phyloP scores from a whole-genome alignment of 2,888 invertebrate genomes.

The Tipula lateralis region DNA sequence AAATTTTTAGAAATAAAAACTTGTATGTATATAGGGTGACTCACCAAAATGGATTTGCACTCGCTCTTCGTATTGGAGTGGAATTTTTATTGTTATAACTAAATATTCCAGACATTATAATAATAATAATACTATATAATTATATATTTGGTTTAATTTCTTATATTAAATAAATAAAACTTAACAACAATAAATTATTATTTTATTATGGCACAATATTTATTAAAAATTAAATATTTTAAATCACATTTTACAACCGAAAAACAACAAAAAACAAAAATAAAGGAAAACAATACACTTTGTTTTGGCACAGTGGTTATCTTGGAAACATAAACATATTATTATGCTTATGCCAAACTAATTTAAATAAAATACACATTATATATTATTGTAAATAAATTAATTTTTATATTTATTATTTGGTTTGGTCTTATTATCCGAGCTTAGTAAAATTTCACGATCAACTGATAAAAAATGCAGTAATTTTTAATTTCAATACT shows the following conservation, averaged over 20 bases:
- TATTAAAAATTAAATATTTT: background rate
- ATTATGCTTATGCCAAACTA: background rate
- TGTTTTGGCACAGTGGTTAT: constrained; percentile 29
- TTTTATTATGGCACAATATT: constrained; percentile 26
- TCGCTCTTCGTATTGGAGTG: constrained; percentile 43
- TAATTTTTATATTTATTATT: background rate
- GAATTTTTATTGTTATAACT: constrained; percentile 41
- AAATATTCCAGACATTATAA: constrained; percentile 47
- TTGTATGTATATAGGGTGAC: constrained; percentile 34
- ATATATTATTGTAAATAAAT: background rate
- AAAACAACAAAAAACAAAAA: background rate
- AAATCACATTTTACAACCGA: constrained; percentile 25
- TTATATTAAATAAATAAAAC: background rate
- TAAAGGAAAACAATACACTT: background rate
- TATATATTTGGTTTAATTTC: background rate
- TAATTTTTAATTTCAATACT: background rate
- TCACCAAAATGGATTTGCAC: constrained; percentile 46
- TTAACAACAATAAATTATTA: constrained; percentile 19
- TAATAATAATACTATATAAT: background rate
- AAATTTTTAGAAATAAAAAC: background rate
- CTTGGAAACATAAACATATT: constrained; percentile 25
- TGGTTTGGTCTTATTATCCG: background rate
- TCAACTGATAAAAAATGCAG: background rate
- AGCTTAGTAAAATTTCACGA: background rate
- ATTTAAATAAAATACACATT: background rate